A percentile compares a stretch with the other conserved stretches of the same genome.
These are phyloP conservation scores for Leptodactylus fallax DNA, from an alignment of 2,797 vertebrate genomes.

Conservation along the genomic window DNA sequence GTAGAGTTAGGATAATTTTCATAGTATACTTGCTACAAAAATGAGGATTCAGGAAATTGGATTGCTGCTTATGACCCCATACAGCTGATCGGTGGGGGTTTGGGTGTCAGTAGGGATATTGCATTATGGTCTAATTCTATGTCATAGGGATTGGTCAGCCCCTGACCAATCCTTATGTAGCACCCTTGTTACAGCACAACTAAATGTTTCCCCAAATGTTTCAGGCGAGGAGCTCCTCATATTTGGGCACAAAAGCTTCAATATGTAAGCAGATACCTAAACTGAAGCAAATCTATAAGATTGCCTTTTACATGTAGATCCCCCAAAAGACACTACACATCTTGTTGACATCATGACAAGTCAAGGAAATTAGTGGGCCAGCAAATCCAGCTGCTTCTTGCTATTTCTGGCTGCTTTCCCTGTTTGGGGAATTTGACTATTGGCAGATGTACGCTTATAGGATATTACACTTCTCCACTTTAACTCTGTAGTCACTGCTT, in stretches of 20 bases:
- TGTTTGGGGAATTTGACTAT: conserved; percentile 62
- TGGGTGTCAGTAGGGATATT: too few species aligned
- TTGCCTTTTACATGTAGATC: conserved; percentile 47
- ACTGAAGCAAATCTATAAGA: conserved; percentile 45
- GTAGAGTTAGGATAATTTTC: too few species aligned
- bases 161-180: not conserved
- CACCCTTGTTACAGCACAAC: not conserved
- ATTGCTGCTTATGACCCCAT: too few species aligned
- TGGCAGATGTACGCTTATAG: conserved; percentile 64
- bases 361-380: conserved; percentile 70
- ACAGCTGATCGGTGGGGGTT: too few species aligned
- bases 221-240: not conserved
- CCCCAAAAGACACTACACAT: conserved; percentile 55
- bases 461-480: conserved; percentile 62
- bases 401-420: conserved; percentile 70
- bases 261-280: conserved; percentile 39
- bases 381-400: conserved; percentile 69
- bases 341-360: conserved; percentile 67
- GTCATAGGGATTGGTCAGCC: not conserved
- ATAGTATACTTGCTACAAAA: too few species aligned
- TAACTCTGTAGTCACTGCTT: conserved; percentile 54
- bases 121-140: too few species aligned
- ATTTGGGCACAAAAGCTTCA: not conserved
- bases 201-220: not conserved
- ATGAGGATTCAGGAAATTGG: too few species aligned